phyloP scores from a whole-genome alignment of 1,140 invertebrate species.

The Coptotermes formosanus region DNA sequence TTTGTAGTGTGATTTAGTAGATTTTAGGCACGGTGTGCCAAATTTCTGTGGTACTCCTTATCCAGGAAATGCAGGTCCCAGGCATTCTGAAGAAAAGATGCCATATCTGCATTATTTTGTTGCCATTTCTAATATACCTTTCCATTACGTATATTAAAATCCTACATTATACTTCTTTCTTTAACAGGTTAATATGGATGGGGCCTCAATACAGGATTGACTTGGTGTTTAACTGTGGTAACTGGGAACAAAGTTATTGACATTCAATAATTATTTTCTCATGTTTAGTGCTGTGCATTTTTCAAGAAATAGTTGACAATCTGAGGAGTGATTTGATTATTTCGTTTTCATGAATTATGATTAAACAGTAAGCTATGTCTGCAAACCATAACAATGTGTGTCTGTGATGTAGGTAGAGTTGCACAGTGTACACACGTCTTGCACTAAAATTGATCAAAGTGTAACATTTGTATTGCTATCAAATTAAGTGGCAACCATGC shows the following conservation, averaged over 20 bases:
- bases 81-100: too few relatives aligned
- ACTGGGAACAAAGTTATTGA: conserved; percentile 14
- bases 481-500: background rate
- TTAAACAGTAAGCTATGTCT: background rate
- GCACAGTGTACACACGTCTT: background rate
- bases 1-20: too few relatives aligned
- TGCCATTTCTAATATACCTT: too few relatives aligned
- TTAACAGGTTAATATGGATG: conserved; percentile 21
- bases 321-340: background rate
- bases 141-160: too few relatives aligned
- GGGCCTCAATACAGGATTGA: background rate
- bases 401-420: conserved; percentile 6
- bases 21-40: too few relatives aligned
- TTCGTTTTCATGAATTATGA: background rate
- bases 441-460: too few relatives aligned
- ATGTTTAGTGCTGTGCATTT: conserved; percentile 1
- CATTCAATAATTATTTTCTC: background rate
- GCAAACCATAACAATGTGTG: background rate
- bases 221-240: background rate
- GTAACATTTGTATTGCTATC: background rate
- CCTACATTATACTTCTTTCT: background rate
- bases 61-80: too few relatives aligned
- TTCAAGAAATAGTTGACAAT: background rate
- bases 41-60: too few relatives aligned
- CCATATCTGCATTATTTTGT: too few relatives aligned